Percentiles rank a stretch among this genome's conserved stretches.
Conservation (phyloP, 2,113 vertebrate genomes). For the Peromyscus californicus region DNA sequence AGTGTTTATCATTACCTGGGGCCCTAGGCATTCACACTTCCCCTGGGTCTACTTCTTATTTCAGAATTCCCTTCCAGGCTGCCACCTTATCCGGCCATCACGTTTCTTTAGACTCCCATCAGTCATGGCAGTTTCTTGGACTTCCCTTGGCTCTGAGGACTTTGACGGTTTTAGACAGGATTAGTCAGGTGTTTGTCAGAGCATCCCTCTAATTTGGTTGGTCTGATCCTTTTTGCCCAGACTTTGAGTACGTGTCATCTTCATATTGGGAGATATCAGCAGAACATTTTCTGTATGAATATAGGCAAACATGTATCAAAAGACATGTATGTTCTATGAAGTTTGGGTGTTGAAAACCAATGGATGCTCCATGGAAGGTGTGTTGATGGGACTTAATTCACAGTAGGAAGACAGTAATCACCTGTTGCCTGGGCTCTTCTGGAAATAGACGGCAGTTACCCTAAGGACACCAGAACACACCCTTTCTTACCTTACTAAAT, state of each 20-base stretch:
- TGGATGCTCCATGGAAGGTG: fast-evolving
- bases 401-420: neutral
- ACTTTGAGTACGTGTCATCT: neutral
- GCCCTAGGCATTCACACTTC: neutral
- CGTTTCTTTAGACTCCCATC: neutral
- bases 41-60: neutral
- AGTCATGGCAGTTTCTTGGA: neutral
- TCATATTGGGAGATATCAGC: neutral
- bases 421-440: neutral
- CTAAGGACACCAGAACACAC: neutral
- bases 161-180: neutral
- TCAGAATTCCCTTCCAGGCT: too few relatives aligned
- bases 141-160: neutral
- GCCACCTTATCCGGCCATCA: fast-evolving
- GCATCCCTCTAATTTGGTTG: neutral
- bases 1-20: neutral
- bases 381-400: fast-evolving
- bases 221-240: neutral
- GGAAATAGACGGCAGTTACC: neutral
- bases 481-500: neutral
- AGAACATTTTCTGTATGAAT: neutral
- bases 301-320: neutral
- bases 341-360: neutral
- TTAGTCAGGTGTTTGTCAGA: neutral
- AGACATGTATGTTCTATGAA: neutral